Percentiles rank a stretch among this genome's conserved stretches.
These are phyloP conservation scores for Drosophila pseudoananassae DNA, from an alignment of 1,140 invertebrate genomes.

Conservation along the genomic window DNA sequence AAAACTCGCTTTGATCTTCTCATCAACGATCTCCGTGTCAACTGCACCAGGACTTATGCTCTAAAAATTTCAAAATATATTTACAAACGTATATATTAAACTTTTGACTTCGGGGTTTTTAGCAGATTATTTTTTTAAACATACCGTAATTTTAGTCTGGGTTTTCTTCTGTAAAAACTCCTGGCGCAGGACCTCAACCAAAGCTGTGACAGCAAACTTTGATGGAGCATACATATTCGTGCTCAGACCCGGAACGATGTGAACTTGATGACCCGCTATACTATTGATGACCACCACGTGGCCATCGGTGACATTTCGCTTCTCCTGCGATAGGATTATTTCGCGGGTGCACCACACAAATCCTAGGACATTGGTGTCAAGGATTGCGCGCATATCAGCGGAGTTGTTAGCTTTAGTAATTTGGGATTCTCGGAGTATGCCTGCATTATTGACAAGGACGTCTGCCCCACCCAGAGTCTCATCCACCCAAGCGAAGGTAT, in stretches of 20 bases:
- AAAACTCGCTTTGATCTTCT: constrained; percentile 10
- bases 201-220: constrained; percentile 86
- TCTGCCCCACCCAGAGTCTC: constrained; percentile 87
- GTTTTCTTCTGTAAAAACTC: constrained; percentile 85
- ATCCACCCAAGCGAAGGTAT: constrained; percentile 87
- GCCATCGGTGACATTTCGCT: constrained; percentile 86
- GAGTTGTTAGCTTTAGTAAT: constrained; percentile 84
- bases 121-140: constrained; percentile 3
- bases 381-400: constrained; percentile 35
- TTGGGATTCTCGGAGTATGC: constrained; percentile 84
- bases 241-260: constrained; percentile 44
- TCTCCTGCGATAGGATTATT: constrained; percentile 86
- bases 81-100: background rate
- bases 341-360: constrained; percentile 86
- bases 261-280: constrained; percentile 54
- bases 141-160: constrained; percentile 86
- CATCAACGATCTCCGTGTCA: constrained; percentile 63
- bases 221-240: constrained; percentile 86
- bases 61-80: constrained; percentile 9
- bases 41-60: constrained; percentile 55
- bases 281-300: constrained; percentile 85
- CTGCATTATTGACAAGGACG: constrained; percentile 89
- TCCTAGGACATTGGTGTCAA: constrained; percentile 86
- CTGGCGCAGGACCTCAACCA: constrained; percentile 86
- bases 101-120: too few species aligned